These are phyloP conservation scores for Gymnothorax javanicus DNA, from an alignment of 2,797 vertebrate species.

Conservation along the genomic window DNA sequence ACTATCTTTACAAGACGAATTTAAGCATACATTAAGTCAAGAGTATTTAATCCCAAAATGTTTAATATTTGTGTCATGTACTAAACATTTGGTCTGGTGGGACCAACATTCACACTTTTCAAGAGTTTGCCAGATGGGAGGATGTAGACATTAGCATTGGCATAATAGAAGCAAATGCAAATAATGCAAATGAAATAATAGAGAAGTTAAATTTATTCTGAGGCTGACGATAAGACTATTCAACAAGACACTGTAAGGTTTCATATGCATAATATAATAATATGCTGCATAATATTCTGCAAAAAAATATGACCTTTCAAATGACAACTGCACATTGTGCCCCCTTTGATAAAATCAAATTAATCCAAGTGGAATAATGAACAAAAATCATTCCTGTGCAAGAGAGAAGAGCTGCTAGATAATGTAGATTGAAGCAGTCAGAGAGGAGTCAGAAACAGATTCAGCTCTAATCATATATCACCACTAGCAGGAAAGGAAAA, in stretches of 20 bases:
- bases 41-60: not conserved
- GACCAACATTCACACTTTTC: constrained; percentile 6
- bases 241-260: not conserved
- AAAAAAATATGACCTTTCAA: constrained; percentile 25
- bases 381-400: not conserved
- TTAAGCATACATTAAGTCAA: not conserved
- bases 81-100: not conserved
- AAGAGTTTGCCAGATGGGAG: not conserved
- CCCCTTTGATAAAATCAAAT: constrained; percentile 17
- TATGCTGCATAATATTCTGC: not conserved
- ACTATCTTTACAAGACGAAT: not conserved
- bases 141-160: constrained; percentile 16
- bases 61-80: not conserved
- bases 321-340: constrained; percentile 8
- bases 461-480: not conserved
- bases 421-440: constrained; percentile 21
- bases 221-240: not conserved
- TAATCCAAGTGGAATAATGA: not conserved
- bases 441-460: not conserved
- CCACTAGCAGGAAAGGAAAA: not conserved
- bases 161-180: constrained; percentile 5
- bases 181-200: not conserved
- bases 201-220: not conserved
- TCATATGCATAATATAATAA: not conserved
- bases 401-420: not conserved